phyloP scores from a whole-genome alignment of 1,140 invertebrate species.

The Coenobita brevimanus region DNA sequence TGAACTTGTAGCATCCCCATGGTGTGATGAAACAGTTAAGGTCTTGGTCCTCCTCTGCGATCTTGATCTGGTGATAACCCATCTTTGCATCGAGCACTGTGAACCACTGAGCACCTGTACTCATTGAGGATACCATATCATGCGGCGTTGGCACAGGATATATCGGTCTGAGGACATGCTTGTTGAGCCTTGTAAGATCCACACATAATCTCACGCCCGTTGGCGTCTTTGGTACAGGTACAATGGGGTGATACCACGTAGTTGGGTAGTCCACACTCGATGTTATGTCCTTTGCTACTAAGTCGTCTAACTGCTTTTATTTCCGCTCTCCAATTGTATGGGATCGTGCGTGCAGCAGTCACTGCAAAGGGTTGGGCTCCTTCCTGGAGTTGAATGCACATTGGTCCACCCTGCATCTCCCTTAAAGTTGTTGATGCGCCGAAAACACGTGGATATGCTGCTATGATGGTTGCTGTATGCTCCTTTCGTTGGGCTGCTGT shows the following conservation, averaged over 20 bases:
- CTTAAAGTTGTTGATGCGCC: background rate
- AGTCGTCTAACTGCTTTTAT: constrained; percentile 32
- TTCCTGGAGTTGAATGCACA: background rate
- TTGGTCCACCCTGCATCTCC: constrained; percentile 26
- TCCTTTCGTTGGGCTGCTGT: background rate
- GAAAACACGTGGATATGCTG: background rate
- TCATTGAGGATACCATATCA: constrained; percentile 56
- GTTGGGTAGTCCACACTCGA: background rate
- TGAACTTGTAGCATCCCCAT: constrained; percentile 66
- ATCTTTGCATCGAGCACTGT: constrained; percentile 69
- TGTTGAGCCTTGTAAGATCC: constrained; percentile 69
- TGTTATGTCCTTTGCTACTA: constrained; percentile 29
- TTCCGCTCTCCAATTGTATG: too few species aligned
- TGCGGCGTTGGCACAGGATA: constrained; percentile 70
- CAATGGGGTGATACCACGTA: constrained; percentile 60
- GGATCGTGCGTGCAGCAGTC: constrained; percentile 8
- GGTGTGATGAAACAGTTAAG: constrained; percentile 71
- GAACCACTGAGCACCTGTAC: constrained; percentile 35
- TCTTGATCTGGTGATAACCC: constrained; percentile 72
- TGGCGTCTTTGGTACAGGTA: constrained; percentile 49
- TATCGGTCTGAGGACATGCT: constrained; percentile 24
- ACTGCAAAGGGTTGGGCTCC: background rate
- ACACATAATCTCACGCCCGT: constrained; percentile 57
- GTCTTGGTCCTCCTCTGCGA: constrained; percentile 69
- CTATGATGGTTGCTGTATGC: background rate